Base-by-base conservation (phyloP, 2,888 invertebrate species). In the Acanthoscelides obtectus region DNA sequence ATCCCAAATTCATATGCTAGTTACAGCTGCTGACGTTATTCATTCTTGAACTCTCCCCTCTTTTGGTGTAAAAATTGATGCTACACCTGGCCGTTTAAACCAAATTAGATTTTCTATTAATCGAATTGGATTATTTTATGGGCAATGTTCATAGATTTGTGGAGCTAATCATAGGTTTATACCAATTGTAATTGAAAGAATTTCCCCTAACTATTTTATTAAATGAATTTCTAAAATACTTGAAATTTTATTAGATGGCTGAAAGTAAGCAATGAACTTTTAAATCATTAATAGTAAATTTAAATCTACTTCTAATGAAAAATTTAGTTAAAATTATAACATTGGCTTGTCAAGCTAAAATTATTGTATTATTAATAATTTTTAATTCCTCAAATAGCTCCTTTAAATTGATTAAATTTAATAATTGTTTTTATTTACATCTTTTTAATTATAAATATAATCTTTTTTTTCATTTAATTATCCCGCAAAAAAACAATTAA, bases 101-200 rank as follows among this genome's bases (percentile, higher is more conserved):
- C 90, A 91, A 90, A 87, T 86, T 81, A 88, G 86, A 79, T 88
- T 92, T 83, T 86, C 86, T 79, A 87, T 89, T 79, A 90, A 88
- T 76, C 89, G 89, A 1, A 87, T 90, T 0, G 92, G 92, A 66
- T 79, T 92, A 82, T 91, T 88, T 85, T 93, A 86, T 85, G 92
- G 93, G 0, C 92, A 93, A 89, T 94, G 93, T 83, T 93, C 93
- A 78, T 93, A 94, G 89, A 93, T 94, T 87, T 94, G 93, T 86
- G 93, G 93, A 0, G 89, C 90, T 70, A 93, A 94, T 83, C 93
- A 94, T 84, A 92, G 92, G 73, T 93, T 93, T 89, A 94, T 94
- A 86, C 93, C 92, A 45, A 92, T 93, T 88, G 87, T 89, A 73
- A 84, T 91, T 80, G 90, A 91, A 89, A 87, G 87, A 80, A 86